A percentile compares a stretch with the other conserved stretches of the same genome.
Conservation (phyloP, 2,888 invertebrate species). For the Drosophila koepferae region DNA sequence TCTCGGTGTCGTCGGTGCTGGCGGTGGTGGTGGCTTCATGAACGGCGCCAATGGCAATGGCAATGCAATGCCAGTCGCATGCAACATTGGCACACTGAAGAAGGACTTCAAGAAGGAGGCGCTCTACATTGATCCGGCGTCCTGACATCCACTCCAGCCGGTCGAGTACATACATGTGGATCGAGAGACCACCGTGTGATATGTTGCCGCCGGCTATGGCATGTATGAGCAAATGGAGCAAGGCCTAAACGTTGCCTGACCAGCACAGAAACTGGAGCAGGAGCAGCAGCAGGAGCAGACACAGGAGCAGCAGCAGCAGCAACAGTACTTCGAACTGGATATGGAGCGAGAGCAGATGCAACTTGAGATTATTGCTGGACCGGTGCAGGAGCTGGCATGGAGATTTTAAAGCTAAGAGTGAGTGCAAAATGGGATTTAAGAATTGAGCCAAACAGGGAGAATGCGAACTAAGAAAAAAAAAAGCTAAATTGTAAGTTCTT, state of each 20-base stretch:
- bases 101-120: conserved; percentile 87
- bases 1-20: background rate
- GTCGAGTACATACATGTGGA: conserved; percentile 97
- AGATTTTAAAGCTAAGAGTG: conserved; percentile 62
- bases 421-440: conserved; percentile 21
- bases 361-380: conserved; percentile 36
- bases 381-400: conserved; percentile 63
- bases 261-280: conserved; percentile 23
- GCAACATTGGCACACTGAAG: conserved; percentile 86
- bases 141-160: conserved; percentile 95
- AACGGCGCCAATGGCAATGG: conserved; percentile 63
- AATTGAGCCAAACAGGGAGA: conserved; percentile 47
- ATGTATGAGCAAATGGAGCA: conserved; percentile 64
- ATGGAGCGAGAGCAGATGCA: conserved; percentile 11
- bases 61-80: conserved; percentile 63
- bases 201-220: conserved; percentile 83
- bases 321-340: background rate
- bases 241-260: conserved; percentile 61
- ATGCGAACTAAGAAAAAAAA: conserved; percentile 36
- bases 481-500: conserved; percentile 60
- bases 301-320: conserved; percentile 12
- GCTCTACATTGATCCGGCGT: conserved; percentile 86
- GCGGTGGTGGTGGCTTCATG: conserved; percentile 82
- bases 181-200: conserved; percentile 96
- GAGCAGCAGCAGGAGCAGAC: background rate